Conservation (phyloP, 2,113 vertebrate genomes). For the Podarcis cretensis region DNA sequence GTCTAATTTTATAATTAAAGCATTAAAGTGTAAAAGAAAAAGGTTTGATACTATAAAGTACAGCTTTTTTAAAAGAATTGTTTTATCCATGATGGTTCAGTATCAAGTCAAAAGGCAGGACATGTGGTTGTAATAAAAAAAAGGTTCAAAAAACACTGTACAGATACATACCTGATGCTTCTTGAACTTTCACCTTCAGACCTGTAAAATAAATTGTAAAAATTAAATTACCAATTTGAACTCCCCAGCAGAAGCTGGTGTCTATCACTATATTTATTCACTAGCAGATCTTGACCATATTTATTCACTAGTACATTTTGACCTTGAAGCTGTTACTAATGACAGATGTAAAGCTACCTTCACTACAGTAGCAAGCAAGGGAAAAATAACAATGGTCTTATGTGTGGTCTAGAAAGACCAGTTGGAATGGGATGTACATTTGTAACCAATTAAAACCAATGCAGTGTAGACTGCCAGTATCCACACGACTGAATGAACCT, state of each 20-base stretch:
- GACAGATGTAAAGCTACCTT: background rate
- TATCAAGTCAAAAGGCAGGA: constrained; percentile 25
- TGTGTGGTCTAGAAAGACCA: background rate
- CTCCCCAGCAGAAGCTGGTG: background rate
- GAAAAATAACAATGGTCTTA: constrained; percentile 14
- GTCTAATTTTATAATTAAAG: background rate
- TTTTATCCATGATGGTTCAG: background rate
- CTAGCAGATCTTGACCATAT: background rate
- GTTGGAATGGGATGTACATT: background rate
- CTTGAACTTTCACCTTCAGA: constrained; percentile 79
- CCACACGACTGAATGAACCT: background rate
- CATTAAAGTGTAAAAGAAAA: background rate
- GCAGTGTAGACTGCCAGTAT: background rate
- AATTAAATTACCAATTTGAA: constrained; percentile 32
- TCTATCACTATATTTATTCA: background rate
- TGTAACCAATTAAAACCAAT: background rate
- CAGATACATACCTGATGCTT: constrained; percentile 79
- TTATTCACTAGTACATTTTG: background rate
- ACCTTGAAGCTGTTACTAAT: background rate
- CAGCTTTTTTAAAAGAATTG: background rate
- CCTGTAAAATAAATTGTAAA: constrained; percentile 71
- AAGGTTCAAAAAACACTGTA: background rate
- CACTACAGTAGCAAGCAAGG: constrained; percentile 22
- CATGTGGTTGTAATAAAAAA: constrained; percentile 22
- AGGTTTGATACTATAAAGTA: background rate